Base-by-base conservation (phyloP, 1,140 invertebrate species). In the Zaprionus kolodkinae region DNA sequence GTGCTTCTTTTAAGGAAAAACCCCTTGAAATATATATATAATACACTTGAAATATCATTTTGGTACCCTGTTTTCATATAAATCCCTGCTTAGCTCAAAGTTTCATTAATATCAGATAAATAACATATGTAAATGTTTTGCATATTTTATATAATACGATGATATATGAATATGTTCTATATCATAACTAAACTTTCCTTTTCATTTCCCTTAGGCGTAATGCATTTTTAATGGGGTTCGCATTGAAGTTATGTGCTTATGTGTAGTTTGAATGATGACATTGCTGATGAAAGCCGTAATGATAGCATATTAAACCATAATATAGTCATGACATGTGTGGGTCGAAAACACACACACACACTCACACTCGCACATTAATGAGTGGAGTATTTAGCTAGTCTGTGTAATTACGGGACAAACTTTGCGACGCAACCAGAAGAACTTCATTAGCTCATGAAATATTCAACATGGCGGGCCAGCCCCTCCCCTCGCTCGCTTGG, bases 391-490 rank as follows among this genome's bases (percentile, higher is more conserved):
- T 74, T 74, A 70, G 60, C 17, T 43, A 65, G 54, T 36, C 27
- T 63, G 66, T 82, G 76, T 85, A 80, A 79, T 73, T 65, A 71
- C 33, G 40, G 33, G 59, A 55, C 64, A 68, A 72, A 84, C 36
- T 66, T 78, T 72, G 62, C 25, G 27, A 21, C 21, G 64, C 62
- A 79, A 80, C 76, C 81, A 78, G 76, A 86, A 90, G 87, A 86
- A 91, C 81, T 89, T 91, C 76, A 91, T 91, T 91, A 85, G 68
- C 70, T 91, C 85, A 91, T 91, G 72, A 91, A 89, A 91, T 86
- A 91, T 91, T 91, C 88, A 91, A 91, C 75, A 91, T 91, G 88
- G 88, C 88, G 81, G 50, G 68, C 38, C 72, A 67, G 76, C 84
- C 74, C 85, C 78, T 45, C 45, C 45, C 17, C 15, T 21, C 7